Conservation (phyloP, 2,888 invertebrate genomes). For the Apocheima hispidaria region DNA sequence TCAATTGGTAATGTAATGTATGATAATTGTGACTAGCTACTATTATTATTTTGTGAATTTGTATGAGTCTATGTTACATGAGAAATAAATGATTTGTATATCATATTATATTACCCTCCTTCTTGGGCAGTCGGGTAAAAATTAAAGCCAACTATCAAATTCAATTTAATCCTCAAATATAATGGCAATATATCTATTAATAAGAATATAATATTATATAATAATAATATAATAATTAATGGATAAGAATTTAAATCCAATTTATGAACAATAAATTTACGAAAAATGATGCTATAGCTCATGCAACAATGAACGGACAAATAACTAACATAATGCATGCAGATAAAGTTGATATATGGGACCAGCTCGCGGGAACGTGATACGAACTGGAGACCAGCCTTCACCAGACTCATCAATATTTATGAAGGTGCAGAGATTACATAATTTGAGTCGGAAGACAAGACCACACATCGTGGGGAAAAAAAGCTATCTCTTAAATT, state of each 20-base stretch:
- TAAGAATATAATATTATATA: background rate
- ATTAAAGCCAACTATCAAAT: too few species aligned
- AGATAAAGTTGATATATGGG: constrained; percentile 27
- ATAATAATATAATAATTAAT: too few species aligned
- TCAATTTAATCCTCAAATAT: too few species aligned
- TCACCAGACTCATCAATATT: constrained; percentile 27
- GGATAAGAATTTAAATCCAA: too few species aligned
- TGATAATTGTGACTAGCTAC: too few species aligned
- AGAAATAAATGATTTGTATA: too few species aligned
- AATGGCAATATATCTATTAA: background rate
- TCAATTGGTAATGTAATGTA: too few species aligned
- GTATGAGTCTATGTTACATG: too few species aligned
- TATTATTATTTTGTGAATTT: too few species aligned
- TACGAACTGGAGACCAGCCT: constrained; percentile 13
- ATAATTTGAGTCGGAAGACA: constrained; percentile 18
- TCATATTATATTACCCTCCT: too few species aligned
- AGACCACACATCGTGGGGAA: constrained; percentile 24
- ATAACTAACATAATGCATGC: constrained; percentile 17
- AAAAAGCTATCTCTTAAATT: background rate
- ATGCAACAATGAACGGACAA: constrained; percentile 18
- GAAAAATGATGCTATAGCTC: background rate
- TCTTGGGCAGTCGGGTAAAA: too few species aligned
- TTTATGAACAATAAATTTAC: constrained; percentile 1
- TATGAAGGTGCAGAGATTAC: constrained; percentile 25
- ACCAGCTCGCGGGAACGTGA: constrained; percentile 15